Percentiles rank a stretch among this genome's conserved stretches.
Evolutionary conservation across 53 echinoderm and acorn worm species (phyloP).

Genomic region (Echinometra lucunter): DNA sequence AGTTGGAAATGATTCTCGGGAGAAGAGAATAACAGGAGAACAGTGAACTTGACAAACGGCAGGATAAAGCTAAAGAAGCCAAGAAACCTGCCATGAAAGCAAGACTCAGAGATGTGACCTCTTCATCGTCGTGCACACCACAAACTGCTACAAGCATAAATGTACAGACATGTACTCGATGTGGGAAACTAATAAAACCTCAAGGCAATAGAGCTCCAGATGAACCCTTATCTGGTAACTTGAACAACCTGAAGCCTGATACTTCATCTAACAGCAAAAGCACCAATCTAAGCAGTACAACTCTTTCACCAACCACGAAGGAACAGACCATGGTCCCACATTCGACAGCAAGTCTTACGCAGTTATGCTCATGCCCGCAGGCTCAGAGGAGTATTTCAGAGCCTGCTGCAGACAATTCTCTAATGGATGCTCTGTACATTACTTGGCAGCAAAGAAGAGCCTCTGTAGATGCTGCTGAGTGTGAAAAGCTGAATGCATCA

Average conservation of each 20-base stretch:
- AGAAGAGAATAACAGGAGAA: background rate
- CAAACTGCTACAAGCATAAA: slow-evolving; percentile 5
- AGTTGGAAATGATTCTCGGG: background rate
- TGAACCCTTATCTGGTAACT: background rate
- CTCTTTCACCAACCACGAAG: slow-evolving; percentile 8
- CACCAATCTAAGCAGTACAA: slow-evolving; percentile 44
- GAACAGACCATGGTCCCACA: background rate
- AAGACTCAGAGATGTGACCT: background rate
- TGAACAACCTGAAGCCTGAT: background rate
- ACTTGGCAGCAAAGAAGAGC: slow-evolving; percentile 74
- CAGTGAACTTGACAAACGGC: slow-evolving; percentile 1
- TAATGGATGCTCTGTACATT: slow-evolving; percentile 65
- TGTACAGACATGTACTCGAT: slow-evolving; percentile 37
- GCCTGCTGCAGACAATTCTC: slow-evolving; percentile 44
- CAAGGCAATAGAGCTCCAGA: slow-evolving; percentile 36
- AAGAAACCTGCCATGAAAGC: slow-evolving; percentile 34
- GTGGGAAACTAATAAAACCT: slow-evolving; percentile 51
- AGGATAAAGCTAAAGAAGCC: background rate
- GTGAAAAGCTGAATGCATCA: slow-evolving; percentile 78
- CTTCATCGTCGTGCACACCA: background rate
- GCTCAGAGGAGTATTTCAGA: slow-evolving; percentile 61
- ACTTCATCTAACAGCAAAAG: background rate
- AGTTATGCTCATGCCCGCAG: slow-evolving; percentile 48
- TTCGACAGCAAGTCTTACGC: background rate
- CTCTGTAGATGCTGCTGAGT: slow-evolving; percentile 85